phyloP scores from a whole-genome alignment of 1,140 invertebrate species.

The Zophobas morio region DNA sequence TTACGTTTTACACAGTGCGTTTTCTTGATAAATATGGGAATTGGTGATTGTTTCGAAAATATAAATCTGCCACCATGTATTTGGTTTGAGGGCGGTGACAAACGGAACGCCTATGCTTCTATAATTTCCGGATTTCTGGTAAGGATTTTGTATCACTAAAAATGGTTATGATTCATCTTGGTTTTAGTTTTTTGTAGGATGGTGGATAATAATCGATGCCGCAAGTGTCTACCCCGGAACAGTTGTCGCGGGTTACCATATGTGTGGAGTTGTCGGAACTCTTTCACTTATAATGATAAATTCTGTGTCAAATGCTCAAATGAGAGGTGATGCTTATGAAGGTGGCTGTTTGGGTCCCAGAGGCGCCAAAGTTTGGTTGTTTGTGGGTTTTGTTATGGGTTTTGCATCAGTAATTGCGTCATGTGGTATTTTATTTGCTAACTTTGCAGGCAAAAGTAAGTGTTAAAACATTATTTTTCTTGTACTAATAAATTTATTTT shows the following conservation, averaged over 20 bases:
- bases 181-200: conserved; percentile 93
- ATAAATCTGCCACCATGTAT: conserved; percentile 72
- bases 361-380: conserved; percentile 95
- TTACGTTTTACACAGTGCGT: too few relatives aligned
- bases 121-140: conserved; percentile 89
- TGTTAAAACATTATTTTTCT: conserved; percentile 37
- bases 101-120: conserved; percentile 87
- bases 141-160: conserved; percentile 59
- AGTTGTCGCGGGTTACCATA: conserved; percentile 85
- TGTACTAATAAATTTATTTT: conserved; percentile 35
- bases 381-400: conserved; percentile 95
- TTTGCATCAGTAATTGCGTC: conserved; percentile 96
- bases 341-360: conserved; percentile 90
- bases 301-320: conserved; percentile 94
- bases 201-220: conserved; percentile 99
- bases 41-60: conserved; percentile 68
- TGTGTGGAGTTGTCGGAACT: conserved; percentile 96
- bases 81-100: conserved; percentile 79
- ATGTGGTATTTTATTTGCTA: conserved; percentile 95
- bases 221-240: conserved; percentile 84
- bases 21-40: conserved; percentile 53
- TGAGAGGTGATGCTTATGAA: conserved; percentile 89
- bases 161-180: conserved; percentile 64
- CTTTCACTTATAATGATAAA: conserved; percentile 98
- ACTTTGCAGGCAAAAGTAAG: conserved; percentile 74